A percentile compares a stretch with the other conserved stretches of the same genome.
phyloP scores from a whole-genome alignment of 2,113 vertebrate genomes.

The Microcebus ravelobensis region DNA sequence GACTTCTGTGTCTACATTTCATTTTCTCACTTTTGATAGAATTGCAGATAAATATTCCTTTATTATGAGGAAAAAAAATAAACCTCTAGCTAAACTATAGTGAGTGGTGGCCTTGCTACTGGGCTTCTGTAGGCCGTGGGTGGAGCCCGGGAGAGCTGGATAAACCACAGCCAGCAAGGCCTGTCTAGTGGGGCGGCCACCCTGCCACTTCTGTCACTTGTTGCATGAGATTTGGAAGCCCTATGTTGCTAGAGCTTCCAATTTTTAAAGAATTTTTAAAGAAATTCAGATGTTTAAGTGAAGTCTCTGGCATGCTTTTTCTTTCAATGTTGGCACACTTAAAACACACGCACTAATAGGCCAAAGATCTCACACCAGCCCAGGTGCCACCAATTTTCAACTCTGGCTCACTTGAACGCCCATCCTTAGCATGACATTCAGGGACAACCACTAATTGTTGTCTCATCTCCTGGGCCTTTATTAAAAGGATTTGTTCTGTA shows the following conservation, averaged over 20 bases:
- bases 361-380: not conserved
- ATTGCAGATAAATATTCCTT: not conserved
- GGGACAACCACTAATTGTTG: not conserved
- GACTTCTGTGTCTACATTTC: not conserved
- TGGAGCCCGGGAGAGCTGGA: not conserved
- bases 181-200: not conserved
- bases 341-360: not conserved
- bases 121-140: not conserved
- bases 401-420: not conserved
- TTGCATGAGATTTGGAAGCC: no score
- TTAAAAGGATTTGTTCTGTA: no score
- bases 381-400: not conserved
- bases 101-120: not conserved
- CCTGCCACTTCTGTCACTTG: not conserved
- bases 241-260: not conserved
- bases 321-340: not conserved
- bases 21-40: not conserved
- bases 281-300: not conserved
- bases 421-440: not conserved
- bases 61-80: not conserved
- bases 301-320: not conserved
- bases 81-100: not conserved
- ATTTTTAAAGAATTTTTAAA: not conserved
- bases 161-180: not conserved
- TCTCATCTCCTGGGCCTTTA: not conserved